A percentile compares a stretch with the other conserved stretches of the same genome.
These are phyloP conservation scores for Chlorodrepanis virens DNA, from an alignment of 2,113 vertebrate species.

Conservation along the genomic window DNA sequence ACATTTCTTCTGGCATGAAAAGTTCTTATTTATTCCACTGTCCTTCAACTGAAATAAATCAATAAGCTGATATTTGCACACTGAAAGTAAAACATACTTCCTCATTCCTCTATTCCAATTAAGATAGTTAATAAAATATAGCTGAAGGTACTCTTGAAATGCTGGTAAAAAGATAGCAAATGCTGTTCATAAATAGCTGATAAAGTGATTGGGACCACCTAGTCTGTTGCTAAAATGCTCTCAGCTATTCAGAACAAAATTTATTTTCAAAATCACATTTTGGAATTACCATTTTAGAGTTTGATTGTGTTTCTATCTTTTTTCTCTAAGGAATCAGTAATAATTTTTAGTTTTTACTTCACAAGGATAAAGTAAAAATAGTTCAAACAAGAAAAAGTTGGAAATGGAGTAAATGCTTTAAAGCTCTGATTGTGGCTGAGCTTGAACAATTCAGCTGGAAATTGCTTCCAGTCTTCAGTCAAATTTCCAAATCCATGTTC, in stretches of 20 bases:
- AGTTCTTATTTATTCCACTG: neutral
- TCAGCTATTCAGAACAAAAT: neutral
- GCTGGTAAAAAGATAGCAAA: neutral
- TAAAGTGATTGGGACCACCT: neutral
- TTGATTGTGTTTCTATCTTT: neutral
- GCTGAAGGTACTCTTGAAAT: neutral
- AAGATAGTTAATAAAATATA: neutral
- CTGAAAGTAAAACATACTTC: neutral
- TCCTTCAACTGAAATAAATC: neutral
- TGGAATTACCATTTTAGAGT: neutral
- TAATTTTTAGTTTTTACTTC: neutral
- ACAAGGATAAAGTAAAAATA: neutral
- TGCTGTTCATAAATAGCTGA: neutral
- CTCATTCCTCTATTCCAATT: neutral
- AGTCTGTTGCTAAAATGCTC: neutral
- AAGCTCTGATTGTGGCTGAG: neutral
- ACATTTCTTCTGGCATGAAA: neutral
- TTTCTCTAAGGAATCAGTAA: neutral
- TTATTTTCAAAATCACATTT: neutral
- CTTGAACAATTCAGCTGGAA: neutral
- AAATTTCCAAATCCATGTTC: neutral
- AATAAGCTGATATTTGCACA: neutral
- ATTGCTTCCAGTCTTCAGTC: neutral
- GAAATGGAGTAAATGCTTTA: neutral
- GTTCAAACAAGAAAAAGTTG: neutral